Conservation (phyloP, 2,888 invertebrate genomes). For the Colletes collaris region DNA sequence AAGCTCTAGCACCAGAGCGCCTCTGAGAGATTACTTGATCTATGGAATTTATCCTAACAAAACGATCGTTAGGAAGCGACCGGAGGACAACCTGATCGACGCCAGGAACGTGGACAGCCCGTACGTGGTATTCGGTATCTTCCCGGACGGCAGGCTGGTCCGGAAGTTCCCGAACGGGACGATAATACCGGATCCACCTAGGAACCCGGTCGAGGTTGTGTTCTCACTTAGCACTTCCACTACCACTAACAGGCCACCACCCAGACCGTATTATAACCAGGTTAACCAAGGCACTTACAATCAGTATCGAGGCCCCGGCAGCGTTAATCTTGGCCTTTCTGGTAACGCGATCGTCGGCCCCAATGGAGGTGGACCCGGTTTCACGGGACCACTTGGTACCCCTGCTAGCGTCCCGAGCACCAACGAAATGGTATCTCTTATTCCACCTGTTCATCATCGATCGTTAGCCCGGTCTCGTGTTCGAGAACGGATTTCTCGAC, state of each 20-base stretch:
- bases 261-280: slow-evolving; percentile 74
- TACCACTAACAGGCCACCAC: slow-evolving; percentile 80
- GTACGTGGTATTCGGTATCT: slow-evolving; percentile 90
- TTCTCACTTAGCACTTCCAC: slow-evolving; percentile 81
- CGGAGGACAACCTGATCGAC: slow-evolving; percentile 87
- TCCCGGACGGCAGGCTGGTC: slow-evolving; percentile 91
- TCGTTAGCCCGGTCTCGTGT: slow-evolving; percentile 35
- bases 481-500: slow-evolving; percentile 3
- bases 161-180: slow-evolving; percentile 92
- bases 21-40: slow-evolving; percentile 88
- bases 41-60: slow-evolving; percentile 91
- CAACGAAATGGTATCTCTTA: slow-evolving; percentile 80
- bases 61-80: slow-evolving; percentile 90
- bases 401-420: slow-evolving; percentile 73
- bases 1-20: slow-evolving; percentile 79
- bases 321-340: slow-evolving; percentile 79
- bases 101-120: slow-evolving; percentile 88
- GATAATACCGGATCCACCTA: slow-evolving; percentile 87
- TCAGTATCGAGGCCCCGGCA: slow-evolving; percentile 70
- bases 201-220: slow-evolving; percentile 81
- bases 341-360: slow-evolving; percentile 77
- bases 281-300: slow-evolving; percentile 76
- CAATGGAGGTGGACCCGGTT: slow-evolving; percentile 75
- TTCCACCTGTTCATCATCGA: slow-evolving; percentile 69
- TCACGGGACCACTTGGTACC: slow-evolving; percentile 73